Conservation (phyloP, 1,140 invertebrate genomes). For the Drosophila micromelanica region DNA sequence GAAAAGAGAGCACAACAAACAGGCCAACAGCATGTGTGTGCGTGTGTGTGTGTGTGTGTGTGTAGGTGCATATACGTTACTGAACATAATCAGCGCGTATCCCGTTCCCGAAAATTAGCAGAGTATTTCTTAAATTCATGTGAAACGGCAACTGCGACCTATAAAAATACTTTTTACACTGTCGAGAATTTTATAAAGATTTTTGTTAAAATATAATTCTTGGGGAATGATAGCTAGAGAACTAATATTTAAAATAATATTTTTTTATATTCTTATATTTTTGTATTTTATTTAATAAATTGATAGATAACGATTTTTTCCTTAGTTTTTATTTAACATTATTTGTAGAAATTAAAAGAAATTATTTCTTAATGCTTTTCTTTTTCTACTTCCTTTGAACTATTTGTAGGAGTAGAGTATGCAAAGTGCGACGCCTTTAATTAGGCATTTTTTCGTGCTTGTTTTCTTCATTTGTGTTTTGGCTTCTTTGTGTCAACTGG, state of each 20-base stretch:
- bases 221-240: neutral
- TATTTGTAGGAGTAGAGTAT: neutral
- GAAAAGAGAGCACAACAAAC: conserved; percentile 64
- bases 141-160: too few species aligned
- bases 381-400: too few species aligned
- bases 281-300: too few species aligned
- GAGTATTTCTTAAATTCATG: neutral
- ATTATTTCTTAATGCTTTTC: too few species aligned
- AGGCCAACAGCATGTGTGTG: conserved; percentile 41
- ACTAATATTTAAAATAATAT: neutral
- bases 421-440: conserved; percentile 11
- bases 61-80: neutral
- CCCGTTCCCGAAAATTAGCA: neutral
- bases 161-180: too few species aligned
- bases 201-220: neutral
- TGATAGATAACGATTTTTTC: too few species aligned
- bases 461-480: conserved; percentile 14
- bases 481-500: conserved; percentile 47
- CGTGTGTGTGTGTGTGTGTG: neutral
- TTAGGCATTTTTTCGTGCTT: neutral
- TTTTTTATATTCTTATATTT: too few species aligned
- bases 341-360: too few species aligned
- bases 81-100: neutral
- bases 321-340: too few species aligned
- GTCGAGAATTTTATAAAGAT: too few species aligned